Base-by-base conservation (phyloP, 2,888 invertebrate species). In the Pemphredon lugubris region DNA sequence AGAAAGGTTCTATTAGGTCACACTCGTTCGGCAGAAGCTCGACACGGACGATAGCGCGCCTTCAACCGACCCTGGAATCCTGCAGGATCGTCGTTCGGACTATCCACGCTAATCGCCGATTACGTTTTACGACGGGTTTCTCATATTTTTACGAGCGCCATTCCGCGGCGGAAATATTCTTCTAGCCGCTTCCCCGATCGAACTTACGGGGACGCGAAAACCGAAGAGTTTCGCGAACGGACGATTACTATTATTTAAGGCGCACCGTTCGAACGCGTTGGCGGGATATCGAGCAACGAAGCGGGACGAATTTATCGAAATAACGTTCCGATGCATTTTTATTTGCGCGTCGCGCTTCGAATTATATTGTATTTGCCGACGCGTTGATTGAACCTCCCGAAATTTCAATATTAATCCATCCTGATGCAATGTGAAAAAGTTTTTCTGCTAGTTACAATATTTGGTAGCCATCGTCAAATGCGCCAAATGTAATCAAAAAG, bases 71-170 rank as follows among this genome's bases (percentile, higher is more conserved):
- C 55, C 66, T 48, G 51, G 40, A 21, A 57, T 57, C 50, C 47
- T 30, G 20, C 42, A 45, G 47, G 51, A 53, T 51, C 16, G 53
- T 47, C 58, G 69, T 63, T 39, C 48, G 59, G 69, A 69, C 71
- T 79, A 60, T 48, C 60, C 48, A 34, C 69, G 75, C 84, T 84
- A 84, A 84, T 85, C 85, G 83, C 61, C 77, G 83, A 84, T 84
- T 83, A 82, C 77, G 71, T 79, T 84, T 84, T 84, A 85, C 79
- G 83, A 74, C 57, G 60, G 65, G 77, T 78, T 74, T 60, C 78
- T 82, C 74, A 84, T 84, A 84, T 79, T 85, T 84, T 85, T 85
- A 84, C 79, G 84, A 85, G 71, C 59, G 70, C 64, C 70, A 61
- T 84, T 76, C 50, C 79, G 23, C 48, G 47, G 58, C 47, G 53